Evolutionary conservation across 2,888 invertebrate genomes (phyloP).

Genomic region (Notodonta ziczac): DNA sequence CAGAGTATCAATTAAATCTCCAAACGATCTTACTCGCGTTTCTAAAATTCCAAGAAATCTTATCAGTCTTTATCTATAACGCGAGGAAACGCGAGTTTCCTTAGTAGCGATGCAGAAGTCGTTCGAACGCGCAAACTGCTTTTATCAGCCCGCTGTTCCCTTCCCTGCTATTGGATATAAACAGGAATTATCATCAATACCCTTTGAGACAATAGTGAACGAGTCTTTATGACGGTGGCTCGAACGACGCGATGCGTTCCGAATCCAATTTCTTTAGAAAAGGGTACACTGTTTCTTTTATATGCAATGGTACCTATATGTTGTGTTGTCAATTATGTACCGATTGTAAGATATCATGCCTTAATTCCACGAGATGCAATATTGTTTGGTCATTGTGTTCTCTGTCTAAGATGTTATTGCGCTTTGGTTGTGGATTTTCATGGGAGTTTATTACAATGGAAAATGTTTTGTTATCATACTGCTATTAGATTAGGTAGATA

Average conservation of each 20-base stretch:
- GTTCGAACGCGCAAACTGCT: slow-evolving; percentile 47
- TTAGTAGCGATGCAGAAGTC: slow-evolving; percentile 39
- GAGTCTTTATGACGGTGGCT: slow-evolving; percentile 59
- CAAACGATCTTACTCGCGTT: too few species aligned
- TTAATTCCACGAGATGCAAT: too few species aligned
- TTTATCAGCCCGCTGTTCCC: slow-evolving; percentile 50
- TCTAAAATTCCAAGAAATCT: neutral
- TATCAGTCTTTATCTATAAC: neutral
- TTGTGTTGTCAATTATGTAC: too few species aligned
- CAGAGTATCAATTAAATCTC: too few species aligned
- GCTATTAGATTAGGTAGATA: too few species aligned
- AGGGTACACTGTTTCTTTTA: slow-evolving; percentile 13
- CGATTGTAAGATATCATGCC: too few species aligned
- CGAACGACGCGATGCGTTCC: slow-evolving; percentile 48
- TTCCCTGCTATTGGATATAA: slow-evolving; percentile 59
- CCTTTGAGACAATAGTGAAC: slow-evolving; percentile 60
- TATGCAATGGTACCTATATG: too few species aligned
- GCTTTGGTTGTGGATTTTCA: too few species aligned
- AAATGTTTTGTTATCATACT: neutral
- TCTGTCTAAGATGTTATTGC: too few species aligned
- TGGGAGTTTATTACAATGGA: too few species aligned
- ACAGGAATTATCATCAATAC: slow-evolving; percentile 71
- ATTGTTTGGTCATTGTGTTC: too few species aligned
- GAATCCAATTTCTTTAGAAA: slow-evolving; percentile 63
- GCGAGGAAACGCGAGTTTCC: slow-evolving; percentile 31